Conservation (phyloP, 2,797 vertebrate species). For the Zalophus californianus region DNA sequence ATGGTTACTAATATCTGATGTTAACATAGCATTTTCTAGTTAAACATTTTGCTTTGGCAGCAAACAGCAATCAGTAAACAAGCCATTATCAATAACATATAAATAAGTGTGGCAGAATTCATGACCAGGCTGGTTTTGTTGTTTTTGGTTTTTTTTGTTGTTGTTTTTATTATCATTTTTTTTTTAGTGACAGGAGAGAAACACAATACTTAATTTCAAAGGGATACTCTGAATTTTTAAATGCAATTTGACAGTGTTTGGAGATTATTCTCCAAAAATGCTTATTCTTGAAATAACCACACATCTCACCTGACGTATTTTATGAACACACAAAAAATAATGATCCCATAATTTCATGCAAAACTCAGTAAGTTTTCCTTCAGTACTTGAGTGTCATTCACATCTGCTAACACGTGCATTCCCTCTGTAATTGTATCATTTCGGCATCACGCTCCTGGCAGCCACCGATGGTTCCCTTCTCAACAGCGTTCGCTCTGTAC, state of each 20-base stretch:
- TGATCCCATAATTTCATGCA: background rate
- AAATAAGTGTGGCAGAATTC: background rate
- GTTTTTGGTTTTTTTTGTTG: background rate
- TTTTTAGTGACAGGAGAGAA: background rate
- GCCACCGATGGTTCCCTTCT: background rate
- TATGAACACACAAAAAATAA: background rate
- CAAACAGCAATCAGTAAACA: background rate
- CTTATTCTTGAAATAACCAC: background rate
- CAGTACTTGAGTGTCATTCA: background rate
- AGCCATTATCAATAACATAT: background rate
- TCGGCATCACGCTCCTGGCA: background rate
- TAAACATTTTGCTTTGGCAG: background rate
- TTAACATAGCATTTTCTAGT: background rate
- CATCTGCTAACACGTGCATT: background rate
- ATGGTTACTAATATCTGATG: background rate
- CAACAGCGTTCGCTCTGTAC: background rate
- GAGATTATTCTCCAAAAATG: constrained; percentile 2
- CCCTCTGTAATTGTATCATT: background rate
- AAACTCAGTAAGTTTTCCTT: background rate
- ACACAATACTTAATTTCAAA: background rate
- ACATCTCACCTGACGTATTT: background rate
- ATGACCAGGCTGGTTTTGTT: background rate
- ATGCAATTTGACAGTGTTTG: background rate
- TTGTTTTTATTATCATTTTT: background rate
- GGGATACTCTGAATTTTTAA: constrained; percentile 1